Percentiles rank a stretch among this genome's conserved stretches.
These are phyloP conservation scores for Lymantria dispar DNA, from an alignment of 2,888 invertebrate genomes.

Conservation along the genomic window DNA sequence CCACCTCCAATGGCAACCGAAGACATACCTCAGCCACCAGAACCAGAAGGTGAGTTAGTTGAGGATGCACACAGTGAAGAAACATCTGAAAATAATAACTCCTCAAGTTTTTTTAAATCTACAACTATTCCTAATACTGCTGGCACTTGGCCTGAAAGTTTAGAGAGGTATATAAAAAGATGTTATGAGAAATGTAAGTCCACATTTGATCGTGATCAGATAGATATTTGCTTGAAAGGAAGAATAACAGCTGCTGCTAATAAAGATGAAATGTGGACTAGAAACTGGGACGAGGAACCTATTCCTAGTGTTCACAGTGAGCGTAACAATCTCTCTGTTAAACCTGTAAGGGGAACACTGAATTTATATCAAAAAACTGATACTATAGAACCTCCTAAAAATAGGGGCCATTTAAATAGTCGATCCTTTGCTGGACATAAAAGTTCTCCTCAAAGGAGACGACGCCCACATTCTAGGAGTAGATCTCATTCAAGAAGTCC, in stretches of 20 bases:
- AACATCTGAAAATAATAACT: constrained; percentile 50
- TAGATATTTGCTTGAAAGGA: constrained; percentile 96
- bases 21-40: constrained; percentile 64
- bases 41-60: constrained; percentile 49
- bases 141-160: constrained; percentile 89
- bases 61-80: constrained; percentile 34
- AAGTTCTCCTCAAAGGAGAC: constrained; percentile 60
- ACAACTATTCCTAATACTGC: constrained; percentile 59
- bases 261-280: constrained; percentile 92
- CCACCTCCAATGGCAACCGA: constrained; percentile 73
- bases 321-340: constrained; percentile 85
- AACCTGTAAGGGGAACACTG: constrained; percentile 82
- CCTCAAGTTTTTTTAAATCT: constrained; percentile 58
- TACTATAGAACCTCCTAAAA: constrained; percentile 48
- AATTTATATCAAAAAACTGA: constrained; percentile 82
- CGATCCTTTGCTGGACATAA: constrained; percentile 51
- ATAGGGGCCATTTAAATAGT: constrained; percentile 41
- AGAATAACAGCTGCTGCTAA: constrained; percentile 95
- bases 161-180: constrained; percentile 93
- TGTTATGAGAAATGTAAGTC: constrained; percentile 96
- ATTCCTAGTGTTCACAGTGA: constrained; percentile 94
- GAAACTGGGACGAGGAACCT: constrained; percentile 97
- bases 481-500: constrained; percentile 75
- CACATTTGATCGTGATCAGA: constrained; percentile 94
- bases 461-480: constrained; percentile 61